Evolutionary conservation across 53 echinoderm and acorn worm genomes (phyloP).

Genomic region (Patiria pectinifera): DNA sequence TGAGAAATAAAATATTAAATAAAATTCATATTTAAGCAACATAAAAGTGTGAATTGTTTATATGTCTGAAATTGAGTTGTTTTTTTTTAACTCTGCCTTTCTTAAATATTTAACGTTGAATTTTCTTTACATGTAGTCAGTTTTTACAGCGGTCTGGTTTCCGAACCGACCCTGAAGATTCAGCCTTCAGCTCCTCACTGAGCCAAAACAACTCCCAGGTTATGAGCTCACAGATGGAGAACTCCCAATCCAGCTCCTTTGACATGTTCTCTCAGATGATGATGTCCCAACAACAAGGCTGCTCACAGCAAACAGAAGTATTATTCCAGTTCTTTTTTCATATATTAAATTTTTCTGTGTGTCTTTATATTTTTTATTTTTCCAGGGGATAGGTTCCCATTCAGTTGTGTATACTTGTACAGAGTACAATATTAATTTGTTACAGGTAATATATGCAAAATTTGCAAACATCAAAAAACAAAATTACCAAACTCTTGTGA

Average conservation of each 20-base stretch:
- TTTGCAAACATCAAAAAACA: no score
- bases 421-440: no score
- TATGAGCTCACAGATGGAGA: constrained; percentile 91
- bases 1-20: no score
- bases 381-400: no score
- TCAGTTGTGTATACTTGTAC: no score
- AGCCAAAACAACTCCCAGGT: constrained; percentile 75
- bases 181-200: constrained; percentile 88
- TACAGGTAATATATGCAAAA: no score
- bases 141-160: constrained; percentile 41
- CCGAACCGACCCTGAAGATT: constrained; percentile 72
- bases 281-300: constrained; percentile 81
- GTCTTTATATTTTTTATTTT: not conserved
- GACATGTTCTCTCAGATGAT: constrained; percentile 96
- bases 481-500: no score
- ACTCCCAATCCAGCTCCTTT: constrained; percentile 96
- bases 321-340: not conserved
- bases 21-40: no score
- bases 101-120: not conserved
- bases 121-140: constrained; percentile 17
- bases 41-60: no score
- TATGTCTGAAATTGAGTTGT: not conserved
- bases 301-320: constrained; percentile 90
- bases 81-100: not conserved
- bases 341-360: not conserved